phyloP scores from a whole-genome alignment of 2,888 invertebrate genomes.

The Microctonus brassicae region DNA sequence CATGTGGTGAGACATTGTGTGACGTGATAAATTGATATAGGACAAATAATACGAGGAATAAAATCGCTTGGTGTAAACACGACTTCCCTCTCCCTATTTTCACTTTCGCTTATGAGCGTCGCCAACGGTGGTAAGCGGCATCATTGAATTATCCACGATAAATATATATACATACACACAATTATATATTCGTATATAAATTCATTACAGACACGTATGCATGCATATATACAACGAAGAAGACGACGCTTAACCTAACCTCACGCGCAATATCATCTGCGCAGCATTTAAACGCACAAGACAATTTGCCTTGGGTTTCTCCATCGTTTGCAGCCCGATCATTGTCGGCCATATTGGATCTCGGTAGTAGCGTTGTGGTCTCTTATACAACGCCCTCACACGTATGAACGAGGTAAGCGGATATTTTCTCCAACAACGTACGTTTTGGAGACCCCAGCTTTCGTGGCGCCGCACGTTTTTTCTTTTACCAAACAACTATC shows the following conservation, averaged over 20 bases:
- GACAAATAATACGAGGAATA: slow-evolving; percentile 41
- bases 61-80: slow-evolving; percentile 52
- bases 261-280: slow-evolving; percentile 56
- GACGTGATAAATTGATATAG: neutral
- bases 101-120: slow-evolving; percentile 30
- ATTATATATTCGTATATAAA: too few species aligned
- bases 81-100: slow-evolving; percentile 34
- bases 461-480: slow-evolving; percentile 41
- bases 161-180: too few species aligned
- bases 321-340: slow-evolving; percentile 56
- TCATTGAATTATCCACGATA: too few species aligned
- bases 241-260: slow-evolving; percentile 38
- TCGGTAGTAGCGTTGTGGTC: slow-evolving; percentile 49
- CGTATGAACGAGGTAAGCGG: slow-evolving; percentile 69
- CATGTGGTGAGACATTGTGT: slow-evolving; percentile 11
- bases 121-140: neutral
- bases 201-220: too few species aligned
- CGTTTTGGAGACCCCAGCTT: slow-evolving; percentile 30
- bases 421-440: slow-evolving; percentile 52
- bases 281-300: slow-evolving; percentile 59
- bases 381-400: slow-evolving; percentile 75
- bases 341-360: slow-evolving; percentile 67
- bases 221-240: too few species aligned
- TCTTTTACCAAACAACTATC: slow-evolving; percentile 24
- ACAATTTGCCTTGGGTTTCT: slow-evolving; percentile 26